Percentiles rank a stretch among this genome's conserved stretches.
Evolutionary conservation across 1,140 invertebrate genomes (phyloP).

Genomic region (Hermatobates lingyangjiaoensis): DNA sequence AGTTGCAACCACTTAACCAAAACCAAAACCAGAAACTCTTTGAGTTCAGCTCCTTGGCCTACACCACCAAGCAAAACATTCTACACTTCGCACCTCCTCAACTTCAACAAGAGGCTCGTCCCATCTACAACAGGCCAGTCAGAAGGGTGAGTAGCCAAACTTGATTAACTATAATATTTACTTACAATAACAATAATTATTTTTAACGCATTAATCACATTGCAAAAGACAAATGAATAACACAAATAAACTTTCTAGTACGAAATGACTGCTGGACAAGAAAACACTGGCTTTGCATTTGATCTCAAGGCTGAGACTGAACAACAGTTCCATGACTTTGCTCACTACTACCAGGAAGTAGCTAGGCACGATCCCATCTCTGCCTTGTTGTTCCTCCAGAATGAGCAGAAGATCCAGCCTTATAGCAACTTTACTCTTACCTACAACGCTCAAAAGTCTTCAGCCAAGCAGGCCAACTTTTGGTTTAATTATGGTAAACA

Average conservation of each 20-base stretch:
- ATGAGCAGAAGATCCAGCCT: constrained; percentile 10
- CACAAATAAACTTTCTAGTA: background rate
- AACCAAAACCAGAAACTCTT: constrained; percentile 29
- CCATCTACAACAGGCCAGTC: constrained; percentile 22
- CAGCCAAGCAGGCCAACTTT: constrained; percentile 14
- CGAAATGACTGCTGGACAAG: constrained; percentile 14
- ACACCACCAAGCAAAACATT: constrained; percentile 33
- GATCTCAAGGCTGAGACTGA: constrained; percentile 29
- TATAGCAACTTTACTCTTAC: constrained; percentile 10
- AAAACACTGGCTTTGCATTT: constrained; percentile 26
- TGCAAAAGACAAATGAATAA: background rate
- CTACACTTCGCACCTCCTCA: constrained; percentile 27
- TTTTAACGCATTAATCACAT: background rate
- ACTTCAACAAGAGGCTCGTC: constrained; percentile 22
- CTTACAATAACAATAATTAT: background rate
- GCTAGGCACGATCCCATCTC: constrained; percentile 18
- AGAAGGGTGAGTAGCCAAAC: constrained; percentile 12
- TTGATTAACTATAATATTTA: background rate
- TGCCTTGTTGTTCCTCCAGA: constrained; percentile 14
- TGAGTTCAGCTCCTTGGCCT: constrained; percentile 36
- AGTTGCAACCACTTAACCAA: constrained; percentile 27
- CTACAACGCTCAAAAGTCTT: constrained; percentile 16
- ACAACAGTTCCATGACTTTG: constrained; percentile 20
- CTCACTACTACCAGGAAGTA: constrained; percentile 13
- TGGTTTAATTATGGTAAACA: constrained; percentile 13